Conservation (phyloP, 2,888 invertebrate genomes). For the Volucella zonaria region DNA sequence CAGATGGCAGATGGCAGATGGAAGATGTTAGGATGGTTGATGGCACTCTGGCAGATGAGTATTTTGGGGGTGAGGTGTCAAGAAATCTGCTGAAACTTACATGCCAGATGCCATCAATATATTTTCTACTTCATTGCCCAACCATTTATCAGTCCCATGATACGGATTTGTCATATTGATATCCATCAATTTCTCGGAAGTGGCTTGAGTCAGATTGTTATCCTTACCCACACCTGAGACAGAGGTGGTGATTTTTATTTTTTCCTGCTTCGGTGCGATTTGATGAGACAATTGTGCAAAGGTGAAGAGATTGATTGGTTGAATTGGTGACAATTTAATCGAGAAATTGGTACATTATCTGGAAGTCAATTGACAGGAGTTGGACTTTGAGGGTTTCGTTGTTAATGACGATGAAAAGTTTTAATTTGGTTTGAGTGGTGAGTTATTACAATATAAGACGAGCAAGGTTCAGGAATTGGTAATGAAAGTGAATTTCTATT, state of each 20-base stretch:
- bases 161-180: conserved; percentile 68
- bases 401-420: no score
- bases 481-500: no score
- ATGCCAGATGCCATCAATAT: conserved; percentile 69
- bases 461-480: no score
- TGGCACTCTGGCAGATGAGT: conserved; percentile 27
- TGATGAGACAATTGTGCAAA: no score
- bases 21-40: neutral
- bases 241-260: neutral
- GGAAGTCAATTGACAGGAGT: no score
- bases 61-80: neutral
- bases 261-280: neutral
- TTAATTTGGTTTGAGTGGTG: no score
- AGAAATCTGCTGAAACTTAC: conserved; percentile 45
- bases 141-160: conserved; percentile 60
- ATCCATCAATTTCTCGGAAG: conserved; percentile 62
- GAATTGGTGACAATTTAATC: no score
- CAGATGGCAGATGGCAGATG: neutral
- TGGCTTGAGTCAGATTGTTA: conserved; percentile 19
- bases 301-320: conserved; percentile 2
- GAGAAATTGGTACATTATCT: no score
- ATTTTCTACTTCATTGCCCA: conserved; percentile 64
- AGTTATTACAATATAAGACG: no score
- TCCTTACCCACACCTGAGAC: neutral
- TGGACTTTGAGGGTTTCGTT: no score